Evolutionary conservation across 92 coral and sea anemone genomes (phyloP).

Genomic region (Muricea muricata): DNA sequence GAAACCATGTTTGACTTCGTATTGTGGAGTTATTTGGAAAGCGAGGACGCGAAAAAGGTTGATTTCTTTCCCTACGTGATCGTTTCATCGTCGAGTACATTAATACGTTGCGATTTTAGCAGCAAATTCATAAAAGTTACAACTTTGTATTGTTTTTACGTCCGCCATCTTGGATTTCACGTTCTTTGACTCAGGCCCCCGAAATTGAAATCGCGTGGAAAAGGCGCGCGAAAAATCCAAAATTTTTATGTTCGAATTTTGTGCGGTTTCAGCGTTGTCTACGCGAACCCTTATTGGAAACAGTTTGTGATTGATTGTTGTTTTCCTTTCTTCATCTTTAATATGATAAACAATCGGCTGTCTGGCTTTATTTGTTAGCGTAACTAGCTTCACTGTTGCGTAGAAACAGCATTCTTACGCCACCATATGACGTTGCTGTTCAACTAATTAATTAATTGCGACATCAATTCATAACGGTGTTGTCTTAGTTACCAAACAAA

Average conservation of each 20-base stretch:
- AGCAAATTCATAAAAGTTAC: neutral
- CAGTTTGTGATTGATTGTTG: neutral
- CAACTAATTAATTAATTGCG: neutral
- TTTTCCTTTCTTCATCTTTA: neutral
- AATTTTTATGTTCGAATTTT: too few species aligned
- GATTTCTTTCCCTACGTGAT: neutral
- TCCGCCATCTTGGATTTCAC: constrained; percentile 5
- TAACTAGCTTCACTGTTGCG: neutral
- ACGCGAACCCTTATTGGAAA: too few species aligned
- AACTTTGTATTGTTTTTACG: neutral
- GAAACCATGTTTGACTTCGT: neutral
- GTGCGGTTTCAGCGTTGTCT: too few species aligned
- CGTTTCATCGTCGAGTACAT: constrained; percentile 22
- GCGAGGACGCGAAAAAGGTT: neutral
- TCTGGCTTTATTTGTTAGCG: neutral
- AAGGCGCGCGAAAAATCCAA: neutral
- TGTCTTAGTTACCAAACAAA: neutral
- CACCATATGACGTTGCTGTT: neutral
- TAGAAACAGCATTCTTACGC: constrained; percentile 10
- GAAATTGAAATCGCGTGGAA: neutral
- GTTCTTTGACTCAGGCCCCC: constrained; percentile 17
- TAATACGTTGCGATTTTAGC: neutral
- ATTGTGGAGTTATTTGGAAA: neutral
- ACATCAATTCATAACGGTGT: constrained; percentile 21
- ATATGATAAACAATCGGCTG: neutral